Base-by-base conservation (phyloP, 2,113 vertebrate species). In the Psittacula cyanocephala region DNA sequence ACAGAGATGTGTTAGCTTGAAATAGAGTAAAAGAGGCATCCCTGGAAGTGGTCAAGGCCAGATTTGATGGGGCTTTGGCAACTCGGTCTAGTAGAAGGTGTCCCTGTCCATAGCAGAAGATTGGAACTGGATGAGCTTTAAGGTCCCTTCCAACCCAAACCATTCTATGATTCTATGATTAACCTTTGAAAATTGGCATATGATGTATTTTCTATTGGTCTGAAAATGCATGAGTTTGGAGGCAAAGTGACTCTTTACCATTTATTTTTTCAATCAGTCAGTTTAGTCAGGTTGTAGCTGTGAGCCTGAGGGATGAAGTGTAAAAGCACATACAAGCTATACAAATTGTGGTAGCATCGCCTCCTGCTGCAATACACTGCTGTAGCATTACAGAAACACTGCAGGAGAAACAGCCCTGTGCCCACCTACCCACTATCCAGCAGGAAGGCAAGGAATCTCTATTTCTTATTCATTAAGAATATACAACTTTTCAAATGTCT, bases 351-450 rank as follows among this genome's bases (percentile, higher is more conserved):
- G 23, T 16, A 33, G 33, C 44, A 37, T 50, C 93, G 33, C 31
- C 60, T 86, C 37, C 44, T 74, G n/a, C 50, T 53, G 20, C 50
- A 11, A 3, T 17, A 18, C 25, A 4, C 13, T 11, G 31, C 60
- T 37, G 1, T 3, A 12, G 37, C 2, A 1, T 31, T 44, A 8
- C 2, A 8, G 47, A 23, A 83, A 44, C 47, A 14, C 16, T 0
- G 4, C 25, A 35, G 75, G 50, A 77, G 17, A 37, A 41, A 37
- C 11, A 35, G 25, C 52, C 79, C 28, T 18, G 13, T 7, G 33
- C 28, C 7, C n/a, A 9, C 27, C 46, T 69, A 6, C 67, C 35
- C 60, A 0, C 13, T 27, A 4, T 6, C 9, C 53, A 68, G 27
- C 25, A 31, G 12, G 44, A 75, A 29, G 33, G 49, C 82, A 43